Base-by-base conservation (phyloP, 2,888 invertebrate species). In the Parascotia fuliginaria region DNA sequence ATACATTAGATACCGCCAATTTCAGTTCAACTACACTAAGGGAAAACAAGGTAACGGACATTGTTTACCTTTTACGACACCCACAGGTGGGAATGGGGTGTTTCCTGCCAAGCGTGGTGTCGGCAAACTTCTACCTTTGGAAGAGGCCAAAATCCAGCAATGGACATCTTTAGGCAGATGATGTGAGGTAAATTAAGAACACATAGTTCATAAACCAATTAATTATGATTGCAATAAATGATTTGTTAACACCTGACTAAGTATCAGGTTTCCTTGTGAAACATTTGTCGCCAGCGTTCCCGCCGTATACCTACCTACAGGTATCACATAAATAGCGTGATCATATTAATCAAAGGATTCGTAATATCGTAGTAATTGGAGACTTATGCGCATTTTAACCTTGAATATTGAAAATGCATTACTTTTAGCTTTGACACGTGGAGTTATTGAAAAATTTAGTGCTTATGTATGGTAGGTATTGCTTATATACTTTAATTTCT, bases 251-350 rank as follows among this genome's bases (percentile, higher is more conserved):
- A 60, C 79, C 89, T 88, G 87, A 12, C 42, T 12, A 27, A 40
- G 81, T 85, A 65, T 89, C 89, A 55, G 62, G 66, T 91, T 85
- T 68, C 87, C 80, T 80, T 89, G 89, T 85, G 90, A 90, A 90
- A 83, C 79, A 68, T 70, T 78, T 73, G 74, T 77, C 70, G 79
- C 59, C 43, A 76, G 52, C 74, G 85, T 89, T 89, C 89, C 87
- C 87, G 75, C 15, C 36, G 12, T 13, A 41, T 32, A n/a, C 22
- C 42, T 49, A 49, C 42, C 33, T 49, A 37, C 32, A 16, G 29
- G 11, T 9, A 31, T 12, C 13, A 13, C 13, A 4, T 33, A 40
- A 5, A 4, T 38, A 37, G 27, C 34, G 22, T 13, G 40, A 58
- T 54, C 54, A 56, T 51, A 55, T 55, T 60, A 37, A 47, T 39